These are phyloP conservation scores for Trissolcus basalis DNA, from an alignment of 1,140 invertebrate species.

Conservation along the genomic window DNA sequence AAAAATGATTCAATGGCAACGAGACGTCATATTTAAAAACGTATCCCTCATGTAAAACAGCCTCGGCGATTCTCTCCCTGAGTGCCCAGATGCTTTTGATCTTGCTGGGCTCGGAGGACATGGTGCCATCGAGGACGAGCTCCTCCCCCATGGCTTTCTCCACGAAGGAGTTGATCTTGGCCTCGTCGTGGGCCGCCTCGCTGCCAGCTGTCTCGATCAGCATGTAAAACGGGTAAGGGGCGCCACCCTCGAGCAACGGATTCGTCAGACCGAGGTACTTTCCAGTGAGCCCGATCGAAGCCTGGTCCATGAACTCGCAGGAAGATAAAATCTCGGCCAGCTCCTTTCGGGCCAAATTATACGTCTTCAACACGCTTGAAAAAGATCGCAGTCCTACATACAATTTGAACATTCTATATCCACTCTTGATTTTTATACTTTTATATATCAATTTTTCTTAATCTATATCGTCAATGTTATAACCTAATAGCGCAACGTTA, in stretches of 20 bases:
- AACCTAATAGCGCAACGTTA: conserved; percentile 92
- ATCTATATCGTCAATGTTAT: no score
- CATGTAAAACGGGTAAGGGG: conserved; percentile 89
- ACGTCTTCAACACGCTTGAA: conserved; percentile 85
- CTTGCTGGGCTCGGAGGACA: conserved; percentile 86
- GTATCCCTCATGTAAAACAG: conserved; percentile 89
- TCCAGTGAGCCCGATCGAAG: conserved; percentile 80
- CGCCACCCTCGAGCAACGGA: conserved; percentile 57
- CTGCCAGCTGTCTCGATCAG: conserved; percentile 94
- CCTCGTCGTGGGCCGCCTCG: conserved; percentile 87
- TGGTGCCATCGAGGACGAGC: conserved; percentile 88
- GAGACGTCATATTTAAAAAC: conserved; percentile 98
- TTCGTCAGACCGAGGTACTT: conserved; percentile 80
- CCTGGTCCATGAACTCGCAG: conserved; percentile 92
- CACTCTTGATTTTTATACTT: no score
- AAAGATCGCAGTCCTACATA: conserved; percentile 86
- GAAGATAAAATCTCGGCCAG: conserved; percentile 94
- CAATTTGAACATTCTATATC: no score
- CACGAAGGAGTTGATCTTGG: conserved; percentile 89
- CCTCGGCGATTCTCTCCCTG: conserved; percentile 89
- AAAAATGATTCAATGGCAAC: conserved; percentile 89
- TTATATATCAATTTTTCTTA: no score
- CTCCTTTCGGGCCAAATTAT: conserved; percentile 82
- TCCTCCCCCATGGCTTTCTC: conserved; percentile 83
- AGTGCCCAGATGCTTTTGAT: conserved; percentile 88